Base-by-base conservation (phyloP, 1,140 invertebrate genomes). In the Conus betulinus region DNA sequence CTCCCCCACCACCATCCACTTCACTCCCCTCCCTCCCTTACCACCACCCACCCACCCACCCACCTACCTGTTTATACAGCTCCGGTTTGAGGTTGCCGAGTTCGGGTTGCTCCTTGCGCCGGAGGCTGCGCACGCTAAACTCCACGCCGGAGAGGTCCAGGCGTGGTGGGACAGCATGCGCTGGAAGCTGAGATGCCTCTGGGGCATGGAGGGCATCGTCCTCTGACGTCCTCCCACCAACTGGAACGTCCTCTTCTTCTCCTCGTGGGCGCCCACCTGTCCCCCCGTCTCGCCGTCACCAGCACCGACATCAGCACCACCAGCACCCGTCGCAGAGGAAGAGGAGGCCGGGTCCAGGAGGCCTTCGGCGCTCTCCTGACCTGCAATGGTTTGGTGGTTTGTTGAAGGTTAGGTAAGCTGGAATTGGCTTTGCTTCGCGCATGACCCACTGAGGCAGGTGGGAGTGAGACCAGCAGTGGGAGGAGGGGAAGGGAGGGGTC, bases 191-290 rank as follows among this genome's bases (percentile, higher is more conserved):
- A 97, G 97, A 93, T 97, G 97, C 76, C 97, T 96, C 87, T 97
- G 97, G 8, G 97, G 97, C 0, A 98, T 97, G 27, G 97, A 97
- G 8, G 97, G 97, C 10, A 98, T 94, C 5, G 97, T 98, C 17
- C 97, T 97, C 95, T 98, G 97, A 3, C 97, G 96, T 7, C 97
- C 93, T 20, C 97, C 87, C 10, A 10, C 39, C 25, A 91, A 88
- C 89, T 88, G 88, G 82, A 93, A 90, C 87, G 92, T 82, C 13
- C 88, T 85, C 88, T 89, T 88, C 87, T 88, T 90, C 39, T 39
- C 39, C 39, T 39, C 39, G 39, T 39, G 39, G 39, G 39, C 90
- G 23, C 91, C 91, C 53, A 93, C 93, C 89, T 91, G 17, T 81
- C 81, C 39, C 79, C 85, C 53, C 90, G 63, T 5, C 89, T 87